These are phyloP conservation scores for Speoplatyrhinus poulsoni DNA, from an alignment of 2,113 vertebrate species.

Conservation along the genomic window DNA sequence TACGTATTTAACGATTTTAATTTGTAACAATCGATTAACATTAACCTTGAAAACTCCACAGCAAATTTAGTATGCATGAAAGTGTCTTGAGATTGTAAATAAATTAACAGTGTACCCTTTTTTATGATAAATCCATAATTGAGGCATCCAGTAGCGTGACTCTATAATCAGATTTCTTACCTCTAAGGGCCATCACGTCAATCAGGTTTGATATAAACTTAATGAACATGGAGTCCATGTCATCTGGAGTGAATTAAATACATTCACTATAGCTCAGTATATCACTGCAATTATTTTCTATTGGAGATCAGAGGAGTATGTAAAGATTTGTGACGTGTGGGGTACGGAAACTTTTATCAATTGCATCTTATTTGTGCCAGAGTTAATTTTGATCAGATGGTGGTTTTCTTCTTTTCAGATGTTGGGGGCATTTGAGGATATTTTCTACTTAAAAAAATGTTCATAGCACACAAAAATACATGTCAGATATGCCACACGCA, in stretches of 20 bases:
- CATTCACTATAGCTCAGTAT: conserved; percentile 5
- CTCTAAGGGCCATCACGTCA: conserved; percentile 51
- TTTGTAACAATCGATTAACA: background rate
- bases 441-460: too few species aligned
- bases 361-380: too few species aligned
- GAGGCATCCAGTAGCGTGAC: conserved; percentile 22
- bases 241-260: conserved; percentile 7
- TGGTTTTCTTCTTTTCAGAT: too few species aligned
- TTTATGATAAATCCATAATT: conserved; percentile 54
- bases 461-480: too few species aligned
- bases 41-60: conserved; percentile 52
- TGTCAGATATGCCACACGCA: too few species aligned
- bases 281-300: background rate
- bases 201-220: conserved; percentile 46
- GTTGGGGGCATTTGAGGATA: too few species aligned
- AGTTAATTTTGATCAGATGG: too few species aligned
- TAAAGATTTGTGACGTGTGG: background rate
- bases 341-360: too few species aligned
- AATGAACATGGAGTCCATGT: conserved; percentile 31
- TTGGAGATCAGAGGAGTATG: background rate
- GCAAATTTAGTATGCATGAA: conserved; percentile 48
- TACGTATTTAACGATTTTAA: background rate
- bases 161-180: conserved; percentile 56
- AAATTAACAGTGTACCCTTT: conserved; percentile 47
- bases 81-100: conserved; percentile 28